Conservation (phyloP, 1,140 invertebrate species). For the Phocides pigmalion region DNA sequence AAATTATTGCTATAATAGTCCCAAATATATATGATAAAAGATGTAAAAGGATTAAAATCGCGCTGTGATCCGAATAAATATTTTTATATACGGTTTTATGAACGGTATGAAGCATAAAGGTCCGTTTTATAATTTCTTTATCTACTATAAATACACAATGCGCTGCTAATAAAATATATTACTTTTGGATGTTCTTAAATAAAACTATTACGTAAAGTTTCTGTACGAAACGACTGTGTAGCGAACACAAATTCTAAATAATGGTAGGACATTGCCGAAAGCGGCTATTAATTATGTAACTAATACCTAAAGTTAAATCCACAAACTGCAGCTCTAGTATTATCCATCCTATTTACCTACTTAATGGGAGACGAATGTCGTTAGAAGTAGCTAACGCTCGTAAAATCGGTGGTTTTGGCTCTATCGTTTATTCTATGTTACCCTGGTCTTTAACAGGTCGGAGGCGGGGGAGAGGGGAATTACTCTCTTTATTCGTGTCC, state of each 20-base stretch:
- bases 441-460: not conserved
- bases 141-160: too few species aligned
- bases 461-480: too few species aligned
- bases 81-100: too few species aligned
- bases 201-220: not conserved
- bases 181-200: not conserved
- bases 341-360: slow-evolving; percentile 75
- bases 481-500: too few species aligned
- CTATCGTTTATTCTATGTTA: slow-evolving; percentile 8
- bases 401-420: slow-evolving; percentile 60
- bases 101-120: too few species aligned
- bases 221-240: not conserved
- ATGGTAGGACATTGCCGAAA: slow-evolving; percentile 49
- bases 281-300: slow-evolving; percentile 59
- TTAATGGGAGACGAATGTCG: slow-evolving; percentile 76
- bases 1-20: too few species aligned
- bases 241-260: slow-evolving; percentile 42
- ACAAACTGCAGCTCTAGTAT: slow-evolving; percentile 66
- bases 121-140: too few species aligned
- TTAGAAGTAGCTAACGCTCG: slow-evolving; percentile 72
- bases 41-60: too few species aligned
- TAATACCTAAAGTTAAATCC: slow-evolving; percentile 66
- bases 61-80: too few species aligned
- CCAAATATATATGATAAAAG: too few species aligned
- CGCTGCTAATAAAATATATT: not conserved